phyloP scores from a whole-genome alignment of 2,797 vertebrate genomes.

The Alca torda region DNA sequence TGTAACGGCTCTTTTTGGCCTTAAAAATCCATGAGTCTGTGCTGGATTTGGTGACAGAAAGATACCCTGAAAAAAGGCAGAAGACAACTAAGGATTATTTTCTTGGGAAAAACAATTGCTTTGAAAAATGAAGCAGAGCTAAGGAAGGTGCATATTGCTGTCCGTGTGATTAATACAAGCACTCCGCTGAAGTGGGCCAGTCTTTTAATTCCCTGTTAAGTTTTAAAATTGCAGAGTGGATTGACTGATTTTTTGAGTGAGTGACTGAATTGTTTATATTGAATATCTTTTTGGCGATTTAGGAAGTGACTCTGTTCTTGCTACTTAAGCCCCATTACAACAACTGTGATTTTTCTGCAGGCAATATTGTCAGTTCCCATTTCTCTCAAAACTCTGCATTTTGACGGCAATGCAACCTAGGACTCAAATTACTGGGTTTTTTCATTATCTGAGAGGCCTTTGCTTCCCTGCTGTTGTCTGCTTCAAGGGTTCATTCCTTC shows the following conservation, averaged over 20 bases:
- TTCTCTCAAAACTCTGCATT: background rate
- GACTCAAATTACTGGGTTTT: background rate
- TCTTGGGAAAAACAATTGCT: background rate
- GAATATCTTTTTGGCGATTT: slow-evolving; percentile 1
- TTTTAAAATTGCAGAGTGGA: background rate
- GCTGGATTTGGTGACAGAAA: background rate
- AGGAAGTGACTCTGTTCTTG: background rate
- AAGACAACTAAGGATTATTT: background rate
- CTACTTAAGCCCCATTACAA: background rate
- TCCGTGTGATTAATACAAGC: background rate
- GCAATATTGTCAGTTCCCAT: background rate
- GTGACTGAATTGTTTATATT: background rate
- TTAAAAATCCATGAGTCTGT: background rate
- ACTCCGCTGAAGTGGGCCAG: background rate
- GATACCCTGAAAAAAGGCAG: background rate
- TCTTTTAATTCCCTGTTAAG: background rate
- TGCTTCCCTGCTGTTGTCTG: background rate
- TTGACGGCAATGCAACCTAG: background rate
- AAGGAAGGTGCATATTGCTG: background rate
- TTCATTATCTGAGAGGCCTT: background rate
- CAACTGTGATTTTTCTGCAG: background rate
- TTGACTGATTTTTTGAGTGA: background rate
- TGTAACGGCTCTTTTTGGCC: background rate
- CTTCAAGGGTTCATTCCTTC: background rate
- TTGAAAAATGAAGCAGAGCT: background rate